Evolutionary conservation across 2,797 vertebrate species (phyloP).

Genomic region (Paramormyrops hopkinsi): DNA sequence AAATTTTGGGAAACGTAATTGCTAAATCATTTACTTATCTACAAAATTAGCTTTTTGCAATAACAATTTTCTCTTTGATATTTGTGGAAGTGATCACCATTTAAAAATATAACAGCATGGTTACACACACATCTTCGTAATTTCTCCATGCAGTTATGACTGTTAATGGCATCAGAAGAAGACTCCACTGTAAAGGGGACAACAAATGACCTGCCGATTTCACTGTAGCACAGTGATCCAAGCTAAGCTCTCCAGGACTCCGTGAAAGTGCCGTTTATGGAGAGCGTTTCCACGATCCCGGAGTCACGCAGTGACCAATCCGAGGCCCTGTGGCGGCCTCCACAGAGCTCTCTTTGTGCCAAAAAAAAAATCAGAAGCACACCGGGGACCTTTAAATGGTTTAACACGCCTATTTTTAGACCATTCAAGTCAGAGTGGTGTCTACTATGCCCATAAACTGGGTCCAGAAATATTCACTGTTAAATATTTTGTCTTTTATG

Average conservation of each 20-base stretch:
- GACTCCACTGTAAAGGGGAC: not conserved
- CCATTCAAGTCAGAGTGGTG: not conserved
- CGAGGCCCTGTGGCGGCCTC: not conserved
- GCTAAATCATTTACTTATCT: not conserved
- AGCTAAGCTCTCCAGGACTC: not conserved
- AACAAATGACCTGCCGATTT: not conserved
- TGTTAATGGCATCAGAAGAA: not conserved
- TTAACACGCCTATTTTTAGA: conserved; percentile 1
- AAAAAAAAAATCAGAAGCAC: conserved; percentile 18
- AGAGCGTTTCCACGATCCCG: not conserved
- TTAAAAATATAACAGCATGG: not conserved
- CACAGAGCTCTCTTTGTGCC: conserved; percentile 22
- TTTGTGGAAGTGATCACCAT: not conserved
- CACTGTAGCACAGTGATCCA: not conserved
- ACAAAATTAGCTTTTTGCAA: not conserved
- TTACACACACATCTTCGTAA: not conserved
- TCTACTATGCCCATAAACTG: not conserved
- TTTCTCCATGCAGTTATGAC: not conserved
- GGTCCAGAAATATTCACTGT: not conserved
- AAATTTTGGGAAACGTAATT: not conserved
- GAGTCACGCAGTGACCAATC: not conserved
- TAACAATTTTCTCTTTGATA: not conserved
- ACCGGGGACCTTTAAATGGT: conserved; percentile 10
- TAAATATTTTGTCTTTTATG: not conserved
- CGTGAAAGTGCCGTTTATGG: not conserved